A percentile compares a stretch with the other conserved stretches of the same genome.
Conservation (phyloP, 2,113 vertebrate genomes). For the Delphinus delphis region DNA sequence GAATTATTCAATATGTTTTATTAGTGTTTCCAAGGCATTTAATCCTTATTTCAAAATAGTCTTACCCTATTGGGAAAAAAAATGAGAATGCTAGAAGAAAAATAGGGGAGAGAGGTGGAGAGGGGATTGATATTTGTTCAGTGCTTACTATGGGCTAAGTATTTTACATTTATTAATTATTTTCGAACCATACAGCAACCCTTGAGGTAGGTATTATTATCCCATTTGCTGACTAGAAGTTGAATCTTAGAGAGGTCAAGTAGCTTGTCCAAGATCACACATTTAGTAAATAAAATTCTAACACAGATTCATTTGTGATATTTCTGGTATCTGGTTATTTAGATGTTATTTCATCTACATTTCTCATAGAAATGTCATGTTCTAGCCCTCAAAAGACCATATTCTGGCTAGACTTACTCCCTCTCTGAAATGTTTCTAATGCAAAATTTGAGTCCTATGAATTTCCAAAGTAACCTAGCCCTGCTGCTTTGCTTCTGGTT, state of each 20-base stretch:
- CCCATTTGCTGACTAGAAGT: not conserved
- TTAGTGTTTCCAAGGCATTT: slow-evolving; percentile 7
- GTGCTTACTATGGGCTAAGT: not conserved
- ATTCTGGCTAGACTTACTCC: not conserved
- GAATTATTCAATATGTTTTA: slow-evolving; percentile 42
- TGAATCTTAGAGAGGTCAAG: not conserved
- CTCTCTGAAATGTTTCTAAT: not conserved
- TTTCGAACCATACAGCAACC: slow-evolving; percentile 9
- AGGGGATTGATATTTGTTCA: not conserved
- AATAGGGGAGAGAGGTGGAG: not conserved
- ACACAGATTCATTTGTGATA: not conserved
- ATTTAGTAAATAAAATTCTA: not conserved
- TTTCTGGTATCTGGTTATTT: not conserved
- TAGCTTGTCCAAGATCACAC: not conserved
- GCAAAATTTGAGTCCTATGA: not conserved
- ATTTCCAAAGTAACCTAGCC: not conserved
- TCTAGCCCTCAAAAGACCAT: not conserved
- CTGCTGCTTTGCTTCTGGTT: not conserved
- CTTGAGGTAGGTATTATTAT: not conserved
- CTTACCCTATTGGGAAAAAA: slow-evolving; percentile 27
- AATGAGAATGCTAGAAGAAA: slow-evolving; percentile 25
- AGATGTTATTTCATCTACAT: not conserved
- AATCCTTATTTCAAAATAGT: slow-evolving; percentile 44
- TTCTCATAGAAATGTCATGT: not conserved
- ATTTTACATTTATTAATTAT: slow-evolving; percentile 2